phyloP scores from a whole-genome alignment of 2,113 vertebrate species.

The Catharus bicknelli region DNA sequence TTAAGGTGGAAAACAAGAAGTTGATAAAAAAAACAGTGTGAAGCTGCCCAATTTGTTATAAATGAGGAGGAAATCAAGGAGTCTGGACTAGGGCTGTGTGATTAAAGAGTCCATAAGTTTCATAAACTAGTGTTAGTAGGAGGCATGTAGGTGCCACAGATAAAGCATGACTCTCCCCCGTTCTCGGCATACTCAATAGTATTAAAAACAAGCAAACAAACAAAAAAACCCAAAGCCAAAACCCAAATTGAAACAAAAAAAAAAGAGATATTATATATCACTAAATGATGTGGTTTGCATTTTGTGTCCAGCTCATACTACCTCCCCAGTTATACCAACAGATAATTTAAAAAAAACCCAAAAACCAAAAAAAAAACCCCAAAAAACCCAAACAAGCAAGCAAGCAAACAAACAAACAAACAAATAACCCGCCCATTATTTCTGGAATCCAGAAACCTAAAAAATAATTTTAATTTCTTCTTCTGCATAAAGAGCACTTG shows the following conservation, averaged over 20 bases:
- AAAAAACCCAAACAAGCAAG: too few species aligned
- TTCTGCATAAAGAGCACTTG: neutral
- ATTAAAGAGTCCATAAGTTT: neutral
- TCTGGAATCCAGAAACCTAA: too few species aligned
- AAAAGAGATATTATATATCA: fast-evolving
- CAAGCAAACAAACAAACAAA: too few species aligned
- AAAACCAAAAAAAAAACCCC: neutral
- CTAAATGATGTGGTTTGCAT: neutral
- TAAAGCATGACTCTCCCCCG: fast-evolving
- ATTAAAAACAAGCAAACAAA: neutral
- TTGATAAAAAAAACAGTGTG: neutral
- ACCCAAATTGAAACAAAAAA: too few species aligned
- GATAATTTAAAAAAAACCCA: too few species aligned
- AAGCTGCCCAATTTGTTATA: fast-evolving
- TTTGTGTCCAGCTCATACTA: neutral
- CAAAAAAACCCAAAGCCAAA: too few species aligned
- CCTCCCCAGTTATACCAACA: neutral
- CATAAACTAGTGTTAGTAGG: neutral
- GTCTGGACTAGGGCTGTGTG: neutral
- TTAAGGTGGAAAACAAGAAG: neutral
- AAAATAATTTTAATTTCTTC: neutral
- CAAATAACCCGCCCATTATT: too few species aligned
- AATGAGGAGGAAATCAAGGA: neutral
- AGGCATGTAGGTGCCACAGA: neutral
- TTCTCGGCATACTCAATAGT: neutral